Conservation (phyloP, 2,113 vertebrate genomes). For the Elaphurus davidianus region DNA sequence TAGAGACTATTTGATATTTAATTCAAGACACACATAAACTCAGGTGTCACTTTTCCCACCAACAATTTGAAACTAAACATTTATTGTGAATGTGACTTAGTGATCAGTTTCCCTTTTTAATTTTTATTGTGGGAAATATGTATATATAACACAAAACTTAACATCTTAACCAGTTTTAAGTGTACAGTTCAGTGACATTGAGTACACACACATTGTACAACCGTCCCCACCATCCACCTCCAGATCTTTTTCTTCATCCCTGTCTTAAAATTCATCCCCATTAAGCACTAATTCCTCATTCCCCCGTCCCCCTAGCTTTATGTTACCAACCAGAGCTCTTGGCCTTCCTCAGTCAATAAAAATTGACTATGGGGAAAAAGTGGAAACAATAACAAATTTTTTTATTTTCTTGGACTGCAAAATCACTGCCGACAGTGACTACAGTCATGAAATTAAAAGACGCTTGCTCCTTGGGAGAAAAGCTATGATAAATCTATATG, state of each 20-base stretch:
- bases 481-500: not conserved
- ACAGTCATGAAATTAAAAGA: not conserved
- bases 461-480: not conserved
- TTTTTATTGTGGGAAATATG: not conserved
- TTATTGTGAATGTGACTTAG: not conserved
- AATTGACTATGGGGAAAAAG: not conserved
- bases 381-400: not conserved
- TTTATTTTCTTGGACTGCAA: not conserved
- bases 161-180: not conserved
- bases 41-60: not conserved
- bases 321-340: not conserved
- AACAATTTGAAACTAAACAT: not conserved
- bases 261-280: not conserved
- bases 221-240: not conserved
- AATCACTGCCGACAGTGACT: not conserved
- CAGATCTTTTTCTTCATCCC: not conserved
- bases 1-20: not conserved
- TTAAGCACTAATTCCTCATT: not conserved
- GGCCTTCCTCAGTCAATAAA: not conserved
- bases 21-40: not conserved
- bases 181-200: not conserved
- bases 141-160: not conserved
- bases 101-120: not conserved
- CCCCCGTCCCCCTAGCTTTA: rapidly evolving
- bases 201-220: not conserved